These are phyloP conservation scores for Sebastes aleutianus DNA, from an alignment of 2,797 vertebrate species.

Conservation along the genomic window DNA sequence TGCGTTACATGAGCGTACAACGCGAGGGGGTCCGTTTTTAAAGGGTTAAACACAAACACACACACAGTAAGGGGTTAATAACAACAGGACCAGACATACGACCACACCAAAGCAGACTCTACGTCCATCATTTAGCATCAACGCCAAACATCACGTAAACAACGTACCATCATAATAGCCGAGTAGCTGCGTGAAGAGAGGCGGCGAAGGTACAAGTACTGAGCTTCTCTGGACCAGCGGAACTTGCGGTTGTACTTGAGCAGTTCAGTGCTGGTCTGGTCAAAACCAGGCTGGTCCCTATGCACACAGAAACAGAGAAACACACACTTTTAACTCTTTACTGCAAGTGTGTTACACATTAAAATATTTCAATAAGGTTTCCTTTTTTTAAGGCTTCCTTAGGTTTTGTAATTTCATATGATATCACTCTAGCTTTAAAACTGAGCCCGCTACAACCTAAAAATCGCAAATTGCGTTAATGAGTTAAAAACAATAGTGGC, in stretches of 20 bases:
- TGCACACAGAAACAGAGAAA: conserved; percentile 12
- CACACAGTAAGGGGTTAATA: not conserved
- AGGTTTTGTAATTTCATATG: no score
- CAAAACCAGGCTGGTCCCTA: conserved; percentile 72
- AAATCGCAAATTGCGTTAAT: no score
- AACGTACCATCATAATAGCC: conserved; percentile 77
- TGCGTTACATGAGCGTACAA: no score
- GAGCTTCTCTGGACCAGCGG: conserved; percentile 79
- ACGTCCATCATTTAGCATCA: not conserved
- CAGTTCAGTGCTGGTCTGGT: conserved; percentile 74
- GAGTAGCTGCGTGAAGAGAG: conserved; percentile 77
- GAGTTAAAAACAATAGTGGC: no score
- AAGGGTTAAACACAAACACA: not conserved
- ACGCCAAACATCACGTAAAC: not conserved
- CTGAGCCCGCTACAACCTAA: no score
- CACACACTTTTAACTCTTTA: not conserved
- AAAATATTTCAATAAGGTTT: not conserved
- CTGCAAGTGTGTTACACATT: not conserved
- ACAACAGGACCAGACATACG: no score
- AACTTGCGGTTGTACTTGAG: conserved; percentile 72
- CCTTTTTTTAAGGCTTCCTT: no score
- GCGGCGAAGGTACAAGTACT: conserved; percentile 75
- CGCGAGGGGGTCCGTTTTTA: not conserved
- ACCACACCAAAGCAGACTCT: not conserved
- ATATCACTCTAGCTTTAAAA: no score